These are phyloP conservation scores for Rhodophaea formosa DNA, from an alignment of 2,888 invertebrate species.

Conservation along the genomic window DNA sequence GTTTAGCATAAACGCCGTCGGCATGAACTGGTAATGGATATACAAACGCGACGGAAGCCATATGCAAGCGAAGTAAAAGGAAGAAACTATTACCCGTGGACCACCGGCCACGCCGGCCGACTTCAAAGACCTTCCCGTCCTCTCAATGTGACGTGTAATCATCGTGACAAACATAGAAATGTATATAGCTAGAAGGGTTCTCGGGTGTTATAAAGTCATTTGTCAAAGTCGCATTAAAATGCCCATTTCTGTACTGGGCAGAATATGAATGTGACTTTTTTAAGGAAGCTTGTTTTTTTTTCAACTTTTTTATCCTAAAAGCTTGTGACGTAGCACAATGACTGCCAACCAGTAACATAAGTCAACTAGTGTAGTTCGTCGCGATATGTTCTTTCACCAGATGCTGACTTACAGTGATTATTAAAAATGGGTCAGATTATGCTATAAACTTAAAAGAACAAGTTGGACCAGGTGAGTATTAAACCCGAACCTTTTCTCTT, in stretches of 20 bases:
- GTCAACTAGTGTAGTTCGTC: too few relatives aligned
- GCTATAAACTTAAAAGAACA: too few relatives aligned
- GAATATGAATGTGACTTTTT: not conserved
- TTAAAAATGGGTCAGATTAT: too few relatives aligned
- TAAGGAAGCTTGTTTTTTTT: not conserved
- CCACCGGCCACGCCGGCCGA: slow-evolving; percentile 68
- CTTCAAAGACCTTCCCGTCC: slow-evolving; percentile 57
- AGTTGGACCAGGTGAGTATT: too few relatives aligned
- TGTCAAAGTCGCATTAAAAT: slow-evolving; percentile 45
- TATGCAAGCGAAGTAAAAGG: slow-evolving; percentile 62
- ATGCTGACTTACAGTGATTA: too few relatives aligned
- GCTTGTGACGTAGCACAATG: too few relatives aligned
- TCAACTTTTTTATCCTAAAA: too few relatives aligned
- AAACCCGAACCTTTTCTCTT: too few relatives aligned
- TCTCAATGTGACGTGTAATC: slow-evolving; percentile 49
- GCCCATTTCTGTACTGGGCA: slow-evolving; percentile 15
- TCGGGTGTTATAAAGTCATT: slow-evolving; percentile 45
- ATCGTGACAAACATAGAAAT: slow-evolving; percentile 57
- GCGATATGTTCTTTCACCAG: too few relatives aligned
- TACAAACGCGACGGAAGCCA: slow-evolving; percentile 65
- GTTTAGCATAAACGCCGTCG: slow-evolving; percentile 50
- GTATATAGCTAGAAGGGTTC: slow-evolving; percentile 47
- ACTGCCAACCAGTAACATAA: too few relatives aligned
- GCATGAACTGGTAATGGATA: slow-evolving; percentile 60
- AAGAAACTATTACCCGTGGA: slow-evolving; percentile 58